Conservation (phyloP, 2,113 vertebrate species). For the Thalassarche chlororhynchos region DNA sequence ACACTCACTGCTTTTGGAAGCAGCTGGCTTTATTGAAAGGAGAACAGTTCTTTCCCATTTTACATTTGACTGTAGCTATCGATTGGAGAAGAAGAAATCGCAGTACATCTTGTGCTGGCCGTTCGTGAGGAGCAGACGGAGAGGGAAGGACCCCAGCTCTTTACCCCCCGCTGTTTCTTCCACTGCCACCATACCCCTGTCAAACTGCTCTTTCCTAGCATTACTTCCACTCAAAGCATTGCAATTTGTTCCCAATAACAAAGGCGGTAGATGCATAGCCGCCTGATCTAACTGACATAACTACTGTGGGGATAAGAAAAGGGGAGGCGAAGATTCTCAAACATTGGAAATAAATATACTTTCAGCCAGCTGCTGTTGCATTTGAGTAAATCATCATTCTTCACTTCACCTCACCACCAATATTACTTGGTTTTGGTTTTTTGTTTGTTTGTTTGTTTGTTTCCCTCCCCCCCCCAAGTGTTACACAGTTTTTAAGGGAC, state of each 20-base stretch:
- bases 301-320: neutral
- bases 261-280: fast-evolving
- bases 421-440: too few species aligned
- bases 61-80: neutral
- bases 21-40: neutral
- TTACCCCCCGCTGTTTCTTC: fast-evolving
- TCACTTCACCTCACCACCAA: neutral
- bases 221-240: neutral
- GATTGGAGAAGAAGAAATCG: neutral
- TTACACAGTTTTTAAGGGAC: neutral
- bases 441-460: too few species aligned
- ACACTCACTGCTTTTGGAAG: neutral
- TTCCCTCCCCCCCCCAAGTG: neutral
- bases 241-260: fast-evolving
- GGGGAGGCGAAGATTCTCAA: neutral
- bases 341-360: neutral
- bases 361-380: neutral
- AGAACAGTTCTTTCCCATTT: neutral
- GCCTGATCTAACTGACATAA: neutral
- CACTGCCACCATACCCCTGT: fast-evolving
- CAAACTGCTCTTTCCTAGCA: neutral
- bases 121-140: fast-evolving
- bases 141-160: neutral
- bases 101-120: fast-evolving
- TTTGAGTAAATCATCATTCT: neutral